A percentile compares a stretch with the other conserved stretches of the same genome.
Evolutionary conservation across 2,113 vertebrate species (phyloP).

Genomic region (Cephalopholis sonnerati): DNA sequence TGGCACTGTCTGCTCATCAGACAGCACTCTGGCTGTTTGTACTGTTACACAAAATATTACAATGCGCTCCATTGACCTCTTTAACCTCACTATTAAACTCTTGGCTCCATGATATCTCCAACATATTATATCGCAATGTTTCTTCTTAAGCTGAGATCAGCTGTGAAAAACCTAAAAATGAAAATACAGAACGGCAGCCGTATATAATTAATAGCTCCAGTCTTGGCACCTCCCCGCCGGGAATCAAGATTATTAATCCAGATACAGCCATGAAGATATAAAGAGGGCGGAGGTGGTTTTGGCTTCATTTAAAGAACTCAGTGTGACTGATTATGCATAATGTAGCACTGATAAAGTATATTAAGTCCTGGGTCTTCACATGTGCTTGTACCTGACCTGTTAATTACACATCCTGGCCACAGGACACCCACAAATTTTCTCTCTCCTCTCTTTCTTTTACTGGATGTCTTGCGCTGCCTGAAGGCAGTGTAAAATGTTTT

Average conservation of each 20-base stretch:
- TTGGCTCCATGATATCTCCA: not conserved
- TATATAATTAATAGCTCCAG: not conserved
- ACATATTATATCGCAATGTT: not conserved
- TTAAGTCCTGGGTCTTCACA: constrained; percentile 48
- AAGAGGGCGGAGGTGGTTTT: constrained; percentile 11
- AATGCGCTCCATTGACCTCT: not conserved
- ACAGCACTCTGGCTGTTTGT: not conserved
- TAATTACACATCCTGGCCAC: constrained; percentile 66
- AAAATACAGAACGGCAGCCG: not conserved
- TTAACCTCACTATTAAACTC: constrained; percentile 9
- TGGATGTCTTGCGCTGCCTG: constrained; percentile 35
- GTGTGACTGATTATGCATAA: constrained; percentile 40
- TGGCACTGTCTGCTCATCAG: not conserved
- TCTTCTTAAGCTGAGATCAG: not conserved
- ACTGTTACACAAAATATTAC: constrained; percentile 9
- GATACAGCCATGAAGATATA: not conserved
- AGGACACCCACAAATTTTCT: constrained; percentile 60
- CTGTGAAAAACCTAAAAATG: not conserved
- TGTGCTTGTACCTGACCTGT: constrained; percentile 56
- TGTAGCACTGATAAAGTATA: constrained; percentile 41
- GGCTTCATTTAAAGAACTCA: constrained; percentile 46
- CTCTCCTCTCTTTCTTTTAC: constrained; percentile 43
- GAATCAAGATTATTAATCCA: constrained; percentile 21
- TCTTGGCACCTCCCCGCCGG: not conserved
- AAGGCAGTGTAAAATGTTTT: constrained; percentile 52